Conservation (phyloP, 2,888 invertebrate genomes). For the Anthophora plumipes region DNA sequence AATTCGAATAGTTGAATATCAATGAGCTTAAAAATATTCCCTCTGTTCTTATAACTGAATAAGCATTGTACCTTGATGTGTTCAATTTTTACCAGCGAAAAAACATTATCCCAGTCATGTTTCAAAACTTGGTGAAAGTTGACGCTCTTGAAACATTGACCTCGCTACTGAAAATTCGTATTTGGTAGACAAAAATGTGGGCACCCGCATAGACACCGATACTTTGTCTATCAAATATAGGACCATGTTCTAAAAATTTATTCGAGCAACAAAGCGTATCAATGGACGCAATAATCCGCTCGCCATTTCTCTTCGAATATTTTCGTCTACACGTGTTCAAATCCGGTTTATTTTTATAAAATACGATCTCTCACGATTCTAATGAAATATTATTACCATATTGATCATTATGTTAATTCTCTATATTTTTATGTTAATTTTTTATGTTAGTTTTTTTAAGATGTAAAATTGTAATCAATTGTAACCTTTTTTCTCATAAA, state of each 20-base stretch:
- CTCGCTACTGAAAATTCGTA: not conserved
- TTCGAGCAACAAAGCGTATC: not conserved
- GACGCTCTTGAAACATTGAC: not conserved
- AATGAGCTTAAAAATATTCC: slow-evolving; percentile 15
- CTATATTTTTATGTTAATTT: too few relatives aligned
- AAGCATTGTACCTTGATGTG: not conserved
- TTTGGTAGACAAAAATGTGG: not conserved
- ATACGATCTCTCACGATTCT: too few relatives aligned
- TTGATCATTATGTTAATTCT: too few relatives aligned
- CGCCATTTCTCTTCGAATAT: not conserved
- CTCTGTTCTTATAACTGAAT: not conserved
- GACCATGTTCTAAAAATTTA: too few relatives aligned
- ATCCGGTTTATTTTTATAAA: not conserved
- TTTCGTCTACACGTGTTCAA: too few relatives aligned
- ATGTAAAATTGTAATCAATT: too few relatives aligned
- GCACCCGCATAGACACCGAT: not conserved
- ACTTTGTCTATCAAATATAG: not conserved
- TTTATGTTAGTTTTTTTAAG: too few relatives aligned
- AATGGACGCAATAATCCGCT: not conserved
- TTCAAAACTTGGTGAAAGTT: not conserved
- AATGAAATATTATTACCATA: too few relatives aligned
- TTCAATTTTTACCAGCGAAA: not conserved
- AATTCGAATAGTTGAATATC: slow-evolving; percentile 34
- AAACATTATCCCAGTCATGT: not conserved
- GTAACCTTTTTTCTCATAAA: too few relatives aligned